Conservation (phyloP, 1,140 invertebrate species). For the Oedothorax gibbosus region DNA sequence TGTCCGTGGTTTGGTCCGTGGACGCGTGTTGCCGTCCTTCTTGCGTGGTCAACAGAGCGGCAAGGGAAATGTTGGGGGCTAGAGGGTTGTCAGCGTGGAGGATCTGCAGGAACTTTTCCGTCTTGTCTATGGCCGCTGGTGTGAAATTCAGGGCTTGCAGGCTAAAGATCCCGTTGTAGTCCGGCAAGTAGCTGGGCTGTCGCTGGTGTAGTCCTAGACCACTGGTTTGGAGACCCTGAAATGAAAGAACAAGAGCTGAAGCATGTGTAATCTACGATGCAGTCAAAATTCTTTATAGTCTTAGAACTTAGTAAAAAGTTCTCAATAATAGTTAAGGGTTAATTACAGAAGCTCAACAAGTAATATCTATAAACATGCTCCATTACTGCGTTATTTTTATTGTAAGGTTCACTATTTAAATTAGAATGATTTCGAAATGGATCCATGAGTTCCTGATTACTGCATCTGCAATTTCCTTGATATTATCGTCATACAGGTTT, state of each 20-base stretch:
- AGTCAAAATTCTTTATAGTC: too few species aligned
- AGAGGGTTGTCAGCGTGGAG: not conserved
- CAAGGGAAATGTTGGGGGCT: not conserved
- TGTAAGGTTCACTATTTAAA: not conserved
- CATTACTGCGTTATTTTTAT: not conserved
- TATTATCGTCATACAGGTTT: too few species aligned
- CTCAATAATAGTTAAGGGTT: not conserved
- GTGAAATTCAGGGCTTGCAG: conserved; percentile 52
- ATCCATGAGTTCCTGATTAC: not conserved
- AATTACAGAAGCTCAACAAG: not conserved
- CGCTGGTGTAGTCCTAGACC: conserved; percentile 32
- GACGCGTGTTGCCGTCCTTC: not conserved
- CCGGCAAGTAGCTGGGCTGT: conserved; percentile 38
- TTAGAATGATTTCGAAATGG: too few species aligned
- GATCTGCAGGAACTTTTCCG: conserved; percentile 2
- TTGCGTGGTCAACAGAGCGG: not conserved
- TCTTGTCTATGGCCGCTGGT: conserved; percentile 25
- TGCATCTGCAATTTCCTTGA: too few species aligned
- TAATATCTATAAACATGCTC: too few species aligned
- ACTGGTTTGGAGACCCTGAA: conserved; percentile 35
- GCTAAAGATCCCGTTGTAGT: conserved; percentile 51
- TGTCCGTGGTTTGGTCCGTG: not conserved
- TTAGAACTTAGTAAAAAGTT: too few species aligned
- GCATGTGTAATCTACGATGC: not conserved
- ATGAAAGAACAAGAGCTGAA: not conserved